These are phyloP conservation scores for Cassiopea andromeda DNA, from an alignment of 30 jellyfish, hydroid and myxozoan genomes.

Conservation along the genomic window DNA sequence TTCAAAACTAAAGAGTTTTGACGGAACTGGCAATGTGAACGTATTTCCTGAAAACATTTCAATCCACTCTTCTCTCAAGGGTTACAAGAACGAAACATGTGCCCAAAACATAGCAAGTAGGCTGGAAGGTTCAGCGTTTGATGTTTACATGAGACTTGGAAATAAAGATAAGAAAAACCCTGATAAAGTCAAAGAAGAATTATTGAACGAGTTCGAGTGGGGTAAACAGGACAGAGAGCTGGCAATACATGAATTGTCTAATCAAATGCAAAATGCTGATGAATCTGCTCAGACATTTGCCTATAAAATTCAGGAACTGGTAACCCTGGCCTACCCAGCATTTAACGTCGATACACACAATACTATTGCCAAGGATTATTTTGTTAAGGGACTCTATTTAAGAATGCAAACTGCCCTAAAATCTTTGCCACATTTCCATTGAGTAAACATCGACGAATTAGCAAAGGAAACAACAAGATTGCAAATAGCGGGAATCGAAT, in stretches of 20 bases:
- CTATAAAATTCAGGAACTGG: not conserved
- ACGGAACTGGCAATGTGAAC: too few relatives aligned
- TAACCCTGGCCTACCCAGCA: not conserved
- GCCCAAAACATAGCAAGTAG: too few relatives aligned
- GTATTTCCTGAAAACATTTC: too few relatives aligned
- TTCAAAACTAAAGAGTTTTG: too few relatives aligned
- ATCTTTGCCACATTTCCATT: not conserved
- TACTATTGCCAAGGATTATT: not conserved
- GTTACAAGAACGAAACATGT: too few relatives aligned
- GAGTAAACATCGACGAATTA: not conserved
- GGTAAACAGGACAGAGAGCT: not conserved
- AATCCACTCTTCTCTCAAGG: too few relatives aligned
- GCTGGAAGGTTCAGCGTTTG: too few relatives aligned
- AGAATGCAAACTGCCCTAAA: not conserved
- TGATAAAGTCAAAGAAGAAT: too few relatives aligned
- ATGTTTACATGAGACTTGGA: too few relatives aligned
- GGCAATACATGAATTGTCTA: not conserved
- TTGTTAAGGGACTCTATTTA: not conserved
- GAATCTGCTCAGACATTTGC: not conserved
- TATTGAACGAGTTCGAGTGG: too few relatives aligned
- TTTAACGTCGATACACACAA: not conserved
- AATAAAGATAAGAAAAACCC: too few relatives aligned
- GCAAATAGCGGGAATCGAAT: not conserved
- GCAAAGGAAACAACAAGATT: not conserved
- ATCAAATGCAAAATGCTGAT: not conserved